Percentiles rank a stretch among this genome's conserved stretches.
These are phyloP conservation scores for Nanorana parkeri DNA, from an alignment of 2,113 vertebrate genomes.

Conservation along the genomic window DNA sequence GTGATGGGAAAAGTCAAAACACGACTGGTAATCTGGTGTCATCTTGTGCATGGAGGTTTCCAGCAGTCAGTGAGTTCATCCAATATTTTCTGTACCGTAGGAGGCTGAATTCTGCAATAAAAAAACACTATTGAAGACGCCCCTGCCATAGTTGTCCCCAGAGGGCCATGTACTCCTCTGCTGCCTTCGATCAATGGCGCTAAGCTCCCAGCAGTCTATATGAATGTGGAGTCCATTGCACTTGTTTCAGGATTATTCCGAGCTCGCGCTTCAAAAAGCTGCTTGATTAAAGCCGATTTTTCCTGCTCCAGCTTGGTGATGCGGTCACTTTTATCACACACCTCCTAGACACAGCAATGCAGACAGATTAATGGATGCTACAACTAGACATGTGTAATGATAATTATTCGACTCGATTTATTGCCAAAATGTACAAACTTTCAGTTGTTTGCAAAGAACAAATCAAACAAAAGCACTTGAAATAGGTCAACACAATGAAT, in stretches of 20 bases:
- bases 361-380: background rate
- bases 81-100: background rate
- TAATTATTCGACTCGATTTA: too few relatives aligned
- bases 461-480: too few relatives aligned
- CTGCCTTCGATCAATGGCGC: background rate
- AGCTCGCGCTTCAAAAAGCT: conserved; percentile 91
- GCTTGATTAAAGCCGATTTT: conserved; percentile 93
- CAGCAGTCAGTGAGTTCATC: background rate
- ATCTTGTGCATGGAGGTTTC: too few relatives aligned
- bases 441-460: too few relatives aligned
- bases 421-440: too few relatives aligned
- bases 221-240: conserved; percentile 93
- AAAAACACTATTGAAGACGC: too few relatives aligned
- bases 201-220: conserved; percentile 62
- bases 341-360: conserved; percentile 78
- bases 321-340: conserved; percentile 87
- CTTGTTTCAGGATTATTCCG: conserved; percentile 76
- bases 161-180: too few relatives aligned
- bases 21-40: too few relatives aligned
- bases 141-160: background rate
- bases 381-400: too few relatives aligned
- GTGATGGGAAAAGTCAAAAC: too few relatives aligned
- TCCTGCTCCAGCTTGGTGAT: conserved; percentile 96
- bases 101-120: background rate
- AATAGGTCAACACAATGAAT: too few relatives aligned